These are phyloP conservation scores for Melanitta fusca DNA, from an alignment of 2,797 vertebrate species.

Conservation along the genomic window DNA sequence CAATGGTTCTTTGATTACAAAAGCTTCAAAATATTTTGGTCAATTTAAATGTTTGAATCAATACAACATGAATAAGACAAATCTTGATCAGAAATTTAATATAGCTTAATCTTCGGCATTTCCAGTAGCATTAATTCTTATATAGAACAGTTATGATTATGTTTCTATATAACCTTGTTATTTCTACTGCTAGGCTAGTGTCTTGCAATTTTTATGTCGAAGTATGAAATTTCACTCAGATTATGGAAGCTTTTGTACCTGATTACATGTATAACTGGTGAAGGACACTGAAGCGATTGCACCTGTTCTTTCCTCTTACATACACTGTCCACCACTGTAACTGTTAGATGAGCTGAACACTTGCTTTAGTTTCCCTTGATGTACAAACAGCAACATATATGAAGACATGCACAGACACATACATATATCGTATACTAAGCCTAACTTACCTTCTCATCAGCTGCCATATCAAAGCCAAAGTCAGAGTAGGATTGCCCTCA, in stretches of 20 bases:
- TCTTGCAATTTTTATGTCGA: background rate
- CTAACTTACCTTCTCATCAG: conserved; percentile 93
- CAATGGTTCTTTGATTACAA: background rate
- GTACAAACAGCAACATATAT: background rate
- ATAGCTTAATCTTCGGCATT: background rate
- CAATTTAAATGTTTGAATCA: background rate
- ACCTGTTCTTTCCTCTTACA: background rate
- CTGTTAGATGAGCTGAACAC: background rate
- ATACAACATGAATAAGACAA: background rate
- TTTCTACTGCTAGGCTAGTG: background rate
- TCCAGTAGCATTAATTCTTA: background rate
- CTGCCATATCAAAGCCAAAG: conserved; percentile 94
- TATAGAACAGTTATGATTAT: background rate
- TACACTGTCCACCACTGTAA: background rate
- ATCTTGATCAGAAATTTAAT: background rate
- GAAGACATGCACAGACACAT: rapidly evolving
- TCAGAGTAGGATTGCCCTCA: conserved; percentile 89
- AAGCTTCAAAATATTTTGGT: background rate
- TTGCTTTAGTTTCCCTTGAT: background rate
- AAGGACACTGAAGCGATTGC: background rate
- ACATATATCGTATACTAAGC: rapidly evolving
- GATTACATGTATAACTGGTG: background rate
- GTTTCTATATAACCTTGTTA: background rate
- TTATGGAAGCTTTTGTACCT: background rate
- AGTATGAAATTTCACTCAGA: background rate